Percentiles rank a stretch among this genome's conserved stretches.
Conservation (phyloP, 37 sponge, comb jelly and placozoan species). For the Oopsacas minuta region DNA sequence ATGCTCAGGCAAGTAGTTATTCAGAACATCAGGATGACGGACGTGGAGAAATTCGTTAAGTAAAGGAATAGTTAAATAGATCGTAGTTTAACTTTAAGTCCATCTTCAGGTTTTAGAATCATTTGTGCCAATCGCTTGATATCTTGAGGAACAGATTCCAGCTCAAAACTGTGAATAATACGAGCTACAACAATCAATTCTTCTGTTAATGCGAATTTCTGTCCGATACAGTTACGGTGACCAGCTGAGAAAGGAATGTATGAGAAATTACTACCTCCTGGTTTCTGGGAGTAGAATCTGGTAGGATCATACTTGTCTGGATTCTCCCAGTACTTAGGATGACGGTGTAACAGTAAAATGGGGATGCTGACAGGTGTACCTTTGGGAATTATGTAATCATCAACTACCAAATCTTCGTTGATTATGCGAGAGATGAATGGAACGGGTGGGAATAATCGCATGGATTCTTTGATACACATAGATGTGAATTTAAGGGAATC, state of each 20-base stretch:
- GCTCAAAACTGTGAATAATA: neutral
- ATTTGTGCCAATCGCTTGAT: neutral
- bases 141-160: neutral
- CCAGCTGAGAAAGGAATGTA: slow-evolving; percentile 19
- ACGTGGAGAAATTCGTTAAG: too few relatives aligned
- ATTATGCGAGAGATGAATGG: neutral
- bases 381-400: neutral
- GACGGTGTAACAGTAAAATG: neutral
- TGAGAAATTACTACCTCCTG: neutral
- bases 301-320: slow-evolving; percentile 7
- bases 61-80: too few relatives aligned
- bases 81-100: neutral
- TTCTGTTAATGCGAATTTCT: neutral
- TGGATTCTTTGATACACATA: slow-evolving; percentile 5
- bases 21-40: too few relatives aligned
- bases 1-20: too few relatives aligned
- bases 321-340: slow-evolving; percentile 17
- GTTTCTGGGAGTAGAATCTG: neutral
- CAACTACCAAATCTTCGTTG: neutral
- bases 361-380: neutral
- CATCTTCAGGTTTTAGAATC: neutral
- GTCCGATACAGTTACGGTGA: slow-evolving; percentile 19
- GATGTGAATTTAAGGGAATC: neutral
- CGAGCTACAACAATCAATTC: neutral
- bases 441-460: neutral